Base-by-base conservation (phyloP, 2,888 invertebrate species). In the Phanerotoma sp. region DNA sequence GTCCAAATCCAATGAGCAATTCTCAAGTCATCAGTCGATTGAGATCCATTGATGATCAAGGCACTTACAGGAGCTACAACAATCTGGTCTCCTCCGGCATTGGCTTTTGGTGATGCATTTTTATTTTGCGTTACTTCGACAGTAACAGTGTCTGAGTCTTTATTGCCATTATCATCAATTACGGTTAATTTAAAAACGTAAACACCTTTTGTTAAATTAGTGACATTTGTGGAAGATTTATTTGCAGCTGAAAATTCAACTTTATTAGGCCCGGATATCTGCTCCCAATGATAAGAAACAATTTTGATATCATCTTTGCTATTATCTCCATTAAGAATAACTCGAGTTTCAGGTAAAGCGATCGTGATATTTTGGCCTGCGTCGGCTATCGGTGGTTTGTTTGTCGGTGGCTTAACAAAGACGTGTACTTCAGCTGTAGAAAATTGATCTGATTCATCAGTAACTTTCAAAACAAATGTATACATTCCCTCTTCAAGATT, bases 401-500 rank as follows among this genome's bases (percentile, higher is more conserved):
- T 91, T 2, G 90, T 90, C 1, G 91, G 90, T 1, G 90, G 90
- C 76, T 95, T 95, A 0, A 96, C 96, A 75, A 95, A 94, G 2
- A 96, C 94, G 70, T 91, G 93, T 0, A 95, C 93, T 61, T 90
- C 88, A 0, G 94, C 93, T 0, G 87, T 86, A 30, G 92, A 92
- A 2, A 86, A 87, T 78, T 96, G 96, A 4, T 90, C 91, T 1
- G 92, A 90, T 49, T 90, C 89, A 70, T 97, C 96, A 1, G 92
- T 95, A 25, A 96, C 96, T 80, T 92, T 93, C 40, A 96, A 79
- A 5, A 90, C 89, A 78, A 96, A 96, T 1, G 93, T 93, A 75
- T 96, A 97, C 80, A 95, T 90, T 40, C 96, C 96, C 71, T 93
- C 91, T 69, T 95, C 93, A 42, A 96, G 81, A 77, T 96, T 92